Conservation (phyloP, 2,888 invertebrate species). For the Andrena chrysosceles region DNA sequence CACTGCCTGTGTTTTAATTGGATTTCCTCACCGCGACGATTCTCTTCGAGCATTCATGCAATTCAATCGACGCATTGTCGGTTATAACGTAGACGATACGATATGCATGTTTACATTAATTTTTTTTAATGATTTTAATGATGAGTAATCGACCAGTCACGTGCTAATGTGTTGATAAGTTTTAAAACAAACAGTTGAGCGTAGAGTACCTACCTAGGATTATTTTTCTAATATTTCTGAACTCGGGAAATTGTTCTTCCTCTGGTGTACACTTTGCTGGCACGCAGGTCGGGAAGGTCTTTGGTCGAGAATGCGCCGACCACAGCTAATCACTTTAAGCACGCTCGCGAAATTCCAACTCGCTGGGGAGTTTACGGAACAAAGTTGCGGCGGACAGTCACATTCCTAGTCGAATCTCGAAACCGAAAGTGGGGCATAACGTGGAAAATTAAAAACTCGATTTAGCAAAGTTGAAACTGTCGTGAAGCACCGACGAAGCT, state of each 20-base stretch:
- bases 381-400: slow-evolving; percentile 4
- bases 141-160: too few relatives aligned
- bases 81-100: background rate
- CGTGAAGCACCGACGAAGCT: background rate
- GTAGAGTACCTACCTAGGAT: too few relatives aligned
- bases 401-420: background rate
- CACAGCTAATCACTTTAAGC: slow-evolving; percentile 46
- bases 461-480: slow-evolving; percentile 4
- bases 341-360: slow-evolving; percentile 48
- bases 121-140: background rate
- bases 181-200: too few relatives aligned
- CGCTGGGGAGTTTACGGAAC: slow-evolving; percentile 23
- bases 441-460: slow-evolving; percentile 19
- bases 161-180: background rate
- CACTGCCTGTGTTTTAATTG: slow-evolving; percentile 28
- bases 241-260: background rate
- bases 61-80: background rate
- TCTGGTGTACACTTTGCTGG: background rate
- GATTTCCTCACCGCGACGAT: slow-evolving; percentile 25
- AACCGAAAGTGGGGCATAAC: slow-evolving; percentile 8
- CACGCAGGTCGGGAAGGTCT: background rate
- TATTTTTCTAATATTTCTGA: background rate
- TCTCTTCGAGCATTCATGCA: background rate
- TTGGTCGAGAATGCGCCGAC: slow-evolving; percentile 12
- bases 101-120: background rate